Base-by-base conservation (phyloP, 2,888 invertebrate species). In the Xylota sylvarum region DNA sequence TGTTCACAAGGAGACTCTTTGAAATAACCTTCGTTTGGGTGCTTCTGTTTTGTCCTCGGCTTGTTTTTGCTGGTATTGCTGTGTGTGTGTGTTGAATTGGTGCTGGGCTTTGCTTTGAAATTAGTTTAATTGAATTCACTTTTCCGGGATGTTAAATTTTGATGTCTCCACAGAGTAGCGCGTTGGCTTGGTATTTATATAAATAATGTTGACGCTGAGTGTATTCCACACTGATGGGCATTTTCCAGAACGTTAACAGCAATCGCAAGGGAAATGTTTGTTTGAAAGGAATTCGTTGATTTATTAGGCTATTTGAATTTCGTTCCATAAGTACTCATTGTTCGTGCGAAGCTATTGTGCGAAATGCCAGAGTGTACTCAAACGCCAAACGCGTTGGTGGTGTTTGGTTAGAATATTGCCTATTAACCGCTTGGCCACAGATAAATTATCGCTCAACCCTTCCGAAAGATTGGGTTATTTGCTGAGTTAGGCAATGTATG, bases 81-180 rank as follows among this genome's bases (percentile, higher is more conserved):
- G 12, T 12, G 40, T n/a, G 4, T 35, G 60, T 23, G 5, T 19
- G 12, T 7, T 23, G n/a, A 48, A 48, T 30, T 46, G 0, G 1
- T 3, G 10, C 0, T 10, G n/a, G 14, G 10, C 5, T 3, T 10
- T 27, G 7, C 5, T 30, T 27, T 10, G 40, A 62, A 62, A 46
- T 43, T 14, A 46, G 10, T 62, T 62, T 62, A 32, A 30, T 46
- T 62, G 19, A 35, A 65, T 65, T 48, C 23, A 35, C 32, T 12
- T 64, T 30, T 17, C 30, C 17, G 9, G 32, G 5, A 12, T 14
- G 46, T 19, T 19, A 10, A 46, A 48, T 32, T 32, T 10, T 30
- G 64, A 46, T 37, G 17, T 10, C 14, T 6, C 43, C 43, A 43
- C 40, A 43, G n/a, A n/a, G n/a, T n/a, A n/a, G 40, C n/a, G 40